Evolutionary conservation across 2,113 vertebrate species (phyloP), one percentile per base, ranked within the genome.

Genomic region (Clarias magur): DNA sequence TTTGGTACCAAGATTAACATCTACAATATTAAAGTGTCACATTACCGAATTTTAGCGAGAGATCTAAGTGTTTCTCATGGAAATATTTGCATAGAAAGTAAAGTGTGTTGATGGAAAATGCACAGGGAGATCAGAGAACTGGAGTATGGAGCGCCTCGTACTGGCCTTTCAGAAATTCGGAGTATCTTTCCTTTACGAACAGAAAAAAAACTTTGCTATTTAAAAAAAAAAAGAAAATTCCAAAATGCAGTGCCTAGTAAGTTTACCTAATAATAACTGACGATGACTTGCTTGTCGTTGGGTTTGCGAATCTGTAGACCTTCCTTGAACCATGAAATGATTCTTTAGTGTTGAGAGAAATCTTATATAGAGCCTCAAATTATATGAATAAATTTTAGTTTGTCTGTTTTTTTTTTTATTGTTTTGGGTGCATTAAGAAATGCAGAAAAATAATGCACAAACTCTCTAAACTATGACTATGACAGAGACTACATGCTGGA

Each of bases 71-170:
- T 79, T 79, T 92, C 91, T 90, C 91, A 80, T 86, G 88, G 90
- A 90, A 90, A 88, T 89, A 92, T 81, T 96, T 96, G 95, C 95
- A 96, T 96, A 96, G 95, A 95, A 95, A 93, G 91, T 92, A 93
- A 95, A 95, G 89, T 91, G 91, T 85, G 76, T 91, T 60, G 89
- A 88, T 88, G 87, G 53, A 84, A 60, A 62, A 75, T 60, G 75
- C 79, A 80, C 17, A 87, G 80, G 82, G 85, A 90, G 87, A 76
- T 87, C 84, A 81, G 90, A 86, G 88, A 89, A 90, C 80, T 54
- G 60, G 68, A 63, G 70, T 59, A 42, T 82, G 72, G 38, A 30
- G 59, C 53, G 25, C 65, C 42, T 60, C 10, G 10, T 67, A 84
- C 86, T 83, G 81, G 81, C 81, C 81, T 84, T 62, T 72, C 9